Evolutionary conservation across 2,888 invertebrate species (phyloP), one percentile per base, ranked within the genome.

Genomic region (Platycheirus rosarum): DNA sequence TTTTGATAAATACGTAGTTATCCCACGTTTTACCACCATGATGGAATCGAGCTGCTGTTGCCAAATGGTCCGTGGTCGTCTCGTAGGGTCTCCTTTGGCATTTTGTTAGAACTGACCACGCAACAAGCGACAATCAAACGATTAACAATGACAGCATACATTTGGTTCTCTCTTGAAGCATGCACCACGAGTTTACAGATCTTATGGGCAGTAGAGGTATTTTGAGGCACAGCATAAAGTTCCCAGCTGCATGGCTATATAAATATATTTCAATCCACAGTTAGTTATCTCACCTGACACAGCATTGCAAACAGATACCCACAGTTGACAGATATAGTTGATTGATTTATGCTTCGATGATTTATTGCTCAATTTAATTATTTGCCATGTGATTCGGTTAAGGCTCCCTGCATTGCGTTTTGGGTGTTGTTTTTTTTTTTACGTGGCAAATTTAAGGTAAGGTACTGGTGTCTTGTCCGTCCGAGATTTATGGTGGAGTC

Each of bases 311-410:
- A 51, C 37, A 60, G 51, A 71, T 55, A 71, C 60, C 65, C 76
- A n/a, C 20, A 63, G 71, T 71, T 76, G 76, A 82, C 82, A 82
- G 82, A 71, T 76, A 77, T 62, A 53, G 76, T 63, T 71, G 82
- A 82, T 82, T 82, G 82, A 82, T 71, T 76, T 82, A 77, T 82
- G 77, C 71, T 68, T 60, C 76, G 71, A 82, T 82, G 82, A 82
- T 76, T 82, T 82, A 82, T 82, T 76, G 76, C 76, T 82, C 76
- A 82, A 82, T 82, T 82, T 82, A 82, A 82, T 82, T 82, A 82
- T 82, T 82, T 82, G 82, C 82, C 82, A 82, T 48, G 46, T 16
- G 53, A 63, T 9, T 42, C 1, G 8, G n/a, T 18, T 14, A 1
- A 26, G 57, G 40, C 46, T 57, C 65, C 49, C 49, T 51, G 11